These are phyloP conservation scores for Sphaerophoria taeniata DNA, from an alignment of 2,888 invertebrate species.

Conservation along the genomic window DNA sequence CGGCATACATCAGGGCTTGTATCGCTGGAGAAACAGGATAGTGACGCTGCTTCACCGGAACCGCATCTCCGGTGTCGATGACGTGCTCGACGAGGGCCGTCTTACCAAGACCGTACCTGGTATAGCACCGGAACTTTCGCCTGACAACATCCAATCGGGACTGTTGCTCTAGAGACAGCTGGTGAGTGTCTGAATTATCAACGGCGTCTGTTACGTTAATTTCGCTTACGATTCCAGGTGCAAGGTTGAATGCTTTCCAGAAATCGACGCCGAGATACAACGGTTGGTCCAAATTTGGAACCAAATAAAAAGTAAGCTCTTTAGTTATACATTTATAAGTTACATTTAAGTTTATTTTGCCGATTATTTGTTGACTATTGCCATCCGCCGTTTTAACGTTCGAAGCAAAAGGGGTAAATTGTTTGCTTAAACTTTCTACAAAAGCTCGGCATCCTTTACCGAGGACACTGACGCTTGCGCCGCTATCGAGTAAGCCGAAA, in stretches of 20 bases:
- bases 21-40: conserved; percentile 14
- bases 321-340: not conserved
- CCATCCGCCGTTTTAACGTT: not conserved
- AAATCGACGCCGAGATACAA: not conserved
- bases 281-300: not conserved
- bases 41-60: conserved; percentile 35
- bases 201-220: not conserved
- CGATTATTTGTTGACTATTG: not conserved
- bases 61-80: conserved; percentile 39
- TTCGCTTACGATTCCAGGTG: not conserved
- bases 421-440: not conserved
- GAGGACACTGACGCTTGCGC: not conserved
- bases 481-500: not conserved
- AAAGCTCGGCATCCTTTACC: not conserved
- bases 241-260: not conserved
- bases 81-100: conserved; percentile 32
- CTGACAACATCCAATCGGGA: not conserved
- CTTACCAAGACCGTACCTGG: conserved; percentile 25
- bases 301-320: not conserved
- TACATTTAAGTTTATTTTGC: not conserved
- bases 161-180: too few species aligned
- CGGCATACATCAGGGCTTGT: conserved; percentile 6
- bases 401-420: not conserved
- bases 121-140: not conserved
- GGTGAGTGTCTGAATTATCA: too few species aligned